Evolutionary conservation across 2,888 invertebrate species (phyloP).

Genomic region (Maniola hyperantus): DNA sequence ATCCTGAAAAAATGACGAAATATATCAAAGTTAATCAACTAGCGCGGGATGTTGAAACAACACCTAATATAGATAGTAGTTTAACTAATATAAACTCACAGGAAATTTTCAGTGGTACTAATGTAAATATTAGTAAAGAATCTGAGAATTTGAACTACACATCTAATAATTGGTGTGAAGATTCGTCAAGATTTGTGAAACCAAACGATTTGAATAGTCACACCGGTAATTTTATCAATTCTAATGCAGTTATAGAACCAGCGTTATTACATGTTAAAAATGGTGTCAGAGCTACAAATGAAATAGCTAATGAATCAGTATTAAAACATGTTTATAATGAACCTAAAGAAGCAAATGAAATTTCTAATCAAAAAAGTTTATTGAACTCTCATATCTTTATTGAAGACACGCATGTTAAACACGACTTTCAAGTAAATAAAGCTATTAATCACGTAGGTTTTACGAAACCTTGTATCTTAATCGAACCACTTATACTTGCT

Average conservation of each 20-base stretch:
- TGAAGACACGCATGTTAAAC: neutral
- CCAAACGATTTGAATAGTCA: conserved; percentile 53
- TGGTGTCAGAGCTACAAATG: conserved; percentile 19
- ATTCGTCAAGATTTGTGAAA: conserved; percentile 42
- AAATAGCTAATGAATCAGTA: conserved; percentile 7
- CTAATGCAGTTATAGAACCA: conserved; percentile 60
- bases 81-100: conserved; percentile 42
- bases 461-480: conserved; percentile 30
- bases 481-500: conserved; percentile 11
- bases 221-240: conserved; percentile 60
- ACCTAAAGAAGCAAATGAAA: conserved; percentile 27
- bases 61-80: conserved; percentile 15
- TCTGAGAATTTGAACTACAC: conserved; percentile 49
- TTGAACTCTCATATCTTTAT: neutral
- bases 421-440: conserved; percentile 19
- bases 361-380: conserved; percentile 38
- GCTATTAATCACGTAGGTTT: conserved; percentile 16
- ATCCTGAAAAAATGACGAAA: conserved; percentile 65
- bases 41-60: conserved; percentile 33
- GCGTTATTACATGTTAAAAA: conserved; percentile 60
- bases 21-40: conserved; percentile 57
- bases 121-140: conserved; percentile 55
- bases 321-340: neutral
- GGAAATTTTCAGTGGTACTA: conserved; percentile 57
- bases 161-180: conserved; percentile 53